phyloP scores from a whole-genome alignment of 1,140 invertebrate species.

The Lasaia peninsularis region DNA sequence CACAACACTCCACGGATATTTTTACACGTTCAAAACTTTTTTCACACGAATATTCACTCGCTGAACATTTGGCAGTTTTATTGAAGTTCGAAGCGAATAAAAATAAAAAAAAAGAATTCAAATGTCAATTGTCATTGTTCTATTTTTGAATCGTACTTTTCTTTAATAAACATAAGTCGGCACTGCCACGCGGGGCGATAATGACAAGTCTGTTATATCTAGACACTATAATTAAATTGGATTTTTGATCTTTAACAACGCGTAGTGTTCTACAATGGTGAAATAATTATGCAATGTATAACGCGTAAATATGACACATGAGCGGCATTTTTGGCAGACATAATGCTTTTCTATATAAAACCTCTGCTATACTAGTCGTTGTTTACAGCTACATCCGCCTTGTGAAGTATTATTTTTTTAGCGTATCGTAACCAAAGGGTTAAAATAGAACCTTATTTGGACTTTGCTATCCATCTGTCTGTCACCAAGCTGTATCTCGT shows the following conservation, averaged over 20 bases:
- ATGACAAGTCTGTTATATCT: slow-evolving; percentile 59
- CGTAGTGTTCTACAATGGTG: slow-evolving; percentile 41
- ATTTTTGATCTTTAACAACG: slow-evolving; percentile 52
- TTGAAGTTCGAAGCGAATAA: not conserved
- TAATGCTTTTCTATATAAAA: not conserved
- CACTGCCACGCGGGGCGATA: slow-evolving; percentile 49
- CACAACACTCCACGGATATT: not conserved
- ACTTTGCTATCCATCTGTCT: no score
- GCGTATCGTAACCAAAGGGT: no score
- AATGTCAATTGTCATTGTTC: slow-evolving; percentile 2
- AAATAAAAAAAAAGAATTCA: not conserved
- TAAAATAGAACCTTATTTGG: no score
- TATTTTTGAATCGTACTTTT: slow-evolving; percentile 18
- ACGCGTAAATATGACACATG: slow-evolving; percentile 16
- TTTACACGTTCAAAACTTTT: not conserved
- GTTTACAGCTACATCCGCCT: no score
- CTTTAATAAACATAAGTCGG: slow-evolving; percentile 24
- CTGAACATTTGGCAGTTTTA: no score
- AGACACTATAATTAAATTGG: slow-evolving; percentile 68
- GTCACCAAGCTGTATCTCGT: no score
- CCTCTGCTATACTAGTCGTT: no score
- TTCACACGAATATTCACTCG: not conserved
- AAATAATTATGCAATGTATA: slow-evolving; percentile 26
- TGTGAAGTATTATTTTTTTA: no score
- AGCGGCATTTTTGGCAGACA: not conserved